These are phyloP conservation scores for Ommatoiulus sabulosus DNA, from an alignment of 2,888 invertebrate species.

Conservation along the genomic window DNA sequence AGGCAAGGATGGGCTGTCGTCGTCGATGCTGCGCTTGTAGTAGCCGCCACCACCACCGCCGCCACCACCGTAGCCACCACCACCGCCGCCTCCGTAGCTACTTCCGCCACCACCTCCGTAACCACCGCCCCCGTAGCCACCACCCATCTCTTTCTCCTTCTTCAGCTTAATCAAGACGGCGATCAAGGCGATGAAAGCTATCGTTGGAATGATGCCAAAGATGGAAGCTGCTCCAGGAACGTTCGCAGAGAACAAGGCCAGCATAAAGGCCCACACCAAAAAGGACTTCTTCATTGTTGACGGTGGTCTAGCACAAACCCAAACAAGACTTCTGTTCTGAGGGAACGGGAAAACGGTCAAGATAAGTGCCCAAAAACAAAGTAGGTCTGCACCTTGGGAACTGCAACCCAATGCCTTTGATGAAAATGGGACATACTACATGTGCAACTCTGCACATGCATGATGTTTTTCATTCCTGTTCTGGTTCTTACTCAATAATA, in stretches of 20 bases:
- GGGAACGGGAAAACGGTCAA: not conserved
- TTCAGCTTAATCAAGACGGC: constrained; percentile 56
- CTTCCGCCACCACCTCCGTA: constrained; percentile 50
- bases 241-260: constrained; percentile 51
- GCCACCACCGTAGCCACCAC: constrained; percentile 55
- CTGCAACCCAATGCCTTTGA: no score
- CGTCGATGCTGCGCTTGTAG: constrained; percentile 57
- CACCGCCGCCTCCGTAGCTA: constrained; percentile 37
- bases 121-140: constrained; percentile 50
- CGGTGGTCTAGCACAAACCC: not conserved
- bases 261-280: constrained; percentile 55
- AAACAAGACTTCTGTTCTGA: not conserved
- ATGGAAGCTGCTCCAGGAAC: constrained; percentile 48
- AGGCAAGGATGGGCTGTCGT: constrained; percentile 55
- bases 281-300: constrained; percentile 55
- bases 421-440: no score
- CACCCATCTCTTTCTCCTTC: constrained; percentile 56
- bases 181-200: constrained; percentile 57
- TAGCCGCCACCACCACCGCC: constrained; percentile 55
- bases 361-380: no score
- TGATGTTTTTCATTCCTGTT: no score
- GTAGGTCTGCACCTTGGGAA: no score
- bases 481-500: no score
- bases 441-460: no score
- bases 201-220: constrained; percentile 57